Base-by-base conservation (phyloP, 2,888 invertebrate genomes). In the Polyommatus icarus region DNA sequence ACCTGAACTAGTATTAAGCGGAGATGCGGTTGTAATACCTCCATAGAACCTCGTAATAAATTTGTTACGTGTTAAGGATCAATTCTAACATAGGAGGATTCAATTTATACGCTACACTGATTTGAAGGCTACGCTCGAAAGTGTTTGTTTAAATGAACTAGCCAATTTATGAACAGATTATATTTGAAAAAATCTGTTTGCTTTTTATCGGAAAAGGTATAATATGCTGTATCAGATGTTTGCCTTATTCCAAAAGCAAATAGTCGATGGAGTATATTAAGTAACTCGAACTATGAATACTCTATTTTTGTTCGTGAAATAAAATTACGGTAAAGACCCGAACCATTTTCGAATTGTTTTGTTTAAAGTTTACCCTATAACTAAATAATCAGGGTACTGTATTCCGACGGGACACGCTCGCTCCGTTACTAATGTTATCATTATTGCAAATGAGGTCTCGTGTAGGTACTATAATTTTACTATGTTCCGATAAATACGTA, bases 11-110 rank as follows among this genome's bases (percentile, higher is more conserved):
- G 67, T 67, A 67, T 67, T 67, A 67, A 67, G 20, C 67, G 67
- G 67, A 67, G 67, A 67, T 32, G 67, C 67, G 67, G 67, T 67
- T 67, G 67, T 67, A 67, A 67, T 67, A 32, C 67, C 67, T 32
- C 15, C 29, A 12, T 67, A 67, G 29, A 29, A 67, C 67, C 61
- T 29, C 4, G 29, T 18, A 67, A 67, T 67, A 67, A 67, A 67
- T 67, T 29, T 12, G 67, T 67, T 67, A 67, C 29, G 67, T 67
- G 29, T 61, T 29, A 32, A 29, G 15, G 12, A 32, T 67, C 67
- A 32, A 67, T 67, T 61, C 61, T 24, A 61, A 61, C 10, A 24
- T 4, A 10, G 20, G 29, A 32, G 29, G 15, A 67, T 67, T 15
- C 5, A 67, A 32, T 29, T 8, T 61, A 61, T 24, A 10, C 3